Percentiles rank a stretch among this genome's conserved stretches.
Conservation (phyloP, 2,888 invertebrate species). For the Xylophagus ater region DNA sequence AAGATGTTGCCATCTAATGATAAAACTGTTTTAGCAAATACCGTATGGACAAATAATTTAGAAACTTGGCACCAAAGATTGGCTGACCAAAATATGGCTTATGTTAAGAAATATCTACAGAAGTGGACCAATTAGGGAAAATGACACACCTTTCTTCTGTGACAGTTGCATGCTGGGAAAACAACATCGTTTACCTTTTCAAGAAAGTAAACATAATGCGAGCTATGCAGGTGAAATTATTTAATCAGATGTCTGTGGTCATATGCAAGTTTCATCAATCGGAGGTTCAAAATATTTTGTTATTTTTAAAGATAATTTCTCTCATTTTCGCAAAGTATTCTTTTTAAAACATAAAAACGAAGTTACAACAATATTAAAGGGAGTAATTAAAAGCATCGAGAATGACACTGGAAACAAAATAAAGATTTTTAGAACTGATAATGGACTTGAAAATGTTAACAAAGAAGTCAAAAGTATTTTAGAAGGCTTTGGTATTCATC, state of each 20-base stretch:
- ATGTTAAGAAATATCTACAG: too few relatives aligned
- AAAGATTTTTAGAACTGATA: slow-evolving; percentile 2
- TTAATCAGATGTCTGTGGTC: slow-evolving; percentile 20
- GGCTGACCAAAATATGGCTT: too few relatives aligned
- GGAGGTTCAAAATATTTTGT: slow-evolving; percentile 19
- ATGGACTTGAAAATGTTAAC: slow-evolving; percentile 1
- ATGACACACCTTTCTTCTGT: too few relatives aligned
- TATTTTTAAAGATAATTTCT: slow-evolving; percentile 19
- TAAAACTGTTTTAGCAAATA: too few relatives aligned
- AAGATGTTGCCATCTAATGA: too few relatives aligned
- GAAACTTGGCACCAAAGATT: too few relatives aligned
- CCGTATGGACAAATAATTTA: too few relatives aligned
- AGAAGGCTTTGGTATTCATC: not conserved
- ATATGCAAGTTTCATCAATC: slow-evolving; percentile 17
- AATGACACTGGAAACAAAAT: not conserved
- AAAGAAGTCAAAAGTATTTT: not conserved
- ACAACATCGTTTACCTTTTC: slow-evolving; percentile 17
- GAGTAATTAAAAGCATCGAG: too few relatives aligned
- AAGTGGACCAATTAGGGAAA: too few relatives aligned
- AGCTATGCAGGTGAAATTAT: slow-evolving; percentile 17
- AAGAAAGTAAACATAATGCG: slow-evolving; percentile 13
- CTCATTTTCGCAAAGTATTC: slow-evolving; percentile 16
- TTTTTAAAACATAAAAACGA: slow-evolving; percentile 19
- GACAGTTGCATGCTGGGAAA: slow-evolving; percentile 20
- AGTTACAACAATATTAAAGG: too few relatives aligned